Evolutionary conservation across 2,113 vertebrate genomes (phyloP).

Genomic region (Peromyscus maniculatus): DNA sequence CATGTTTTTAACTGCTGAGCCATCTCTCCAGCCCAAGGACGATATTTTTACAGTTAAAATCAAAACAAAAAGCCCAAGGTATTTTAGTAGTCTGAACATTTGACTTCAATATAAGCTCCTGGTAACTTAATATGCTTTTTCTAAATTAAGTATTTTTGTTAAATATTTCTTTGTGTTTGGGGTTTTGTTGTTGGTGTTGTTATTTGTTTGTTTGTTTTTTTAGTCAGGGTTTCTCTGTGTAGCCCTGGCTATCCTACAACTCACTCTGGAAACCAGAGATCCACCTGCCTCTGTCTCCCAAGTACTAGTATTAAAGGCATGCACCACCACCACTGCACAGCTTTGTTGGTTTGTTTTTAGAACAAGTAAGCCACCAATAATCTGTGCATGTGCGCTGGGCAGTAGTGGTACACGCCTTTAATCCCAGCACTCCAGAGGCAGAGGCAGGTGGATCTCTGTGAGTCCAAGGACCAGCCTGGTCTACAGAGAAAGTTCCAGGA

Average conservation of each 20-base stretch:
- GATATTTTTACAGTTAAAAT: neutral
- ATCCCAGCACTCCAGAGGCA: too few relatives aligned
- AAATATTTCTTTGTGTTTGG: neutral
- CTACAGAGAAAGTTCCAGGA: too few relatives aligned
- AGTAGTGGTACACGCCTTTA: too few relatives aligned
- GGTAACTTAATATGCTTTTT: neutral
- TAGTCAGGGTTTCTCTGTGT: neutral
- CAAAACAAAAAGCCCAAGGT: neutral
- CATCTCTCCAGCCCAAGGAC: neutral
- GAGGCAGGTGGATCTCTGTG: too few relatives aligned
- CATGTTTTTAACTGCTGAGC: neutral
- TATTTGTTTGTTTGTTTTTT: too few relatives aligned
- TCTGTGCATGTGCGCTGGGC: neutral
- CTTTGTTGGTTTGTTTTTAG: neutral
- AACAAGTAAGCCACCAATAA: neutral
- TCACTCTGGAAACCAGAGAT: neutral
- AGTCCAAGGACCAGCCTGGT: too few relatives aligned
- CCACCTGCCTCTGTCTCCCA: neutral
- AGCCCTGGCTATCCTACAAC: neutral
- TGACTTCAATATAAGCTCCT: conserved; percentile 41
- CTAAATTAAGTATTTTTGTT: conserved; percentile 36
- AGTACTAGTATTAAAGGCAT: neutral
- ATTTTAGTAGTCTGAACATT: neutral
- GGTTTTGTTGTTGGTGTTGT: neutral
- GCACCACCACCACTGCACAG: neutral